Evolutionary conservation across 2,113 vertebrate species (phyloP), one percentile per base, ranked within the genome.

Genomic region (Hyla sarda): DNA sequence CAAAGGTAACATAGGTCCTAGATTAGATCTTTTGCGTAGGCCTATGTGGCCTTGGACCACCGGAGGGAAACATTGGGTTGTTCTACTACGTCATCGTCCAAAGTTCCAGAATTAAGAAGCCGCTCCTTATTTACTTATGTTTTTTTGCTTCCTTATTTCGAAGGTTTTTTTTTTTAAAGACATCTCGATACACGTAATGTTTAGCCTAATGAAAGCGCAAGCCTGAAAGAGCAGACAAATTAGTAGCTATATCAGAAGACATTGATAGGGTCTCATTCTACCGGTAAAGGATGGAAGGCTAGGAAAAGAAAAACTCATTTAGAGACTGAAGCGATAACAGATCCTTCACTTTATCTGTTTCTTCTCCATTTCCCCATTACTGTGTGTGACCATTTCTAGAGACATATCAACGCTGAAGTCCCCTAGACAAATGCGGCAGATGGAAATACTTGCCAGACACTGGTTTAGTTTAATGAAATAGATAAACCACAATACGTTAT

Each of bases 401-500:
- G 81, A 82, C 81, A 82, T 16, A 37, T 82, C 65, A 34, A 48
- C 12, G 62, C 81, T 71, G 62, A 47, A 13, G 45, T 52, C 62
- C 65, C 81, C 81, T 50, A 82, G 65, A 71, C 81, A 82, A 71
- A 67, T 50, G 45, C 28, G 21, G 82, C 69, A 60, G 71, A 85
- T 79, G 62, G 47, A 71, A 80, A 73, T 86, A 86, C 71, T 86
- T 71, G 69, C 32, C 62, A 56, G 75, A 86, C 56, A 73, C 50
- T 72, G 41, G 84, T 80, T 81, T 58, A 41, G 65, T 79, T 81
- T 71, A 86, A 86, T 86, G 84, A 86, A 72, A 84, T 45, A 65
- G 83, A 84, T 84, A 84, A 84, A 34, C 82, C 82, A 86, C 77
- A 86, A 86, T 54, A 85, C 30, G 30, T 85, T 80, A 80, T 86